These are phyloP conservation scores for Macrochelys suwanniensis DNA, from an alignment of 2,797 vertebrate species.

Conservation along the genomic window DNA sequence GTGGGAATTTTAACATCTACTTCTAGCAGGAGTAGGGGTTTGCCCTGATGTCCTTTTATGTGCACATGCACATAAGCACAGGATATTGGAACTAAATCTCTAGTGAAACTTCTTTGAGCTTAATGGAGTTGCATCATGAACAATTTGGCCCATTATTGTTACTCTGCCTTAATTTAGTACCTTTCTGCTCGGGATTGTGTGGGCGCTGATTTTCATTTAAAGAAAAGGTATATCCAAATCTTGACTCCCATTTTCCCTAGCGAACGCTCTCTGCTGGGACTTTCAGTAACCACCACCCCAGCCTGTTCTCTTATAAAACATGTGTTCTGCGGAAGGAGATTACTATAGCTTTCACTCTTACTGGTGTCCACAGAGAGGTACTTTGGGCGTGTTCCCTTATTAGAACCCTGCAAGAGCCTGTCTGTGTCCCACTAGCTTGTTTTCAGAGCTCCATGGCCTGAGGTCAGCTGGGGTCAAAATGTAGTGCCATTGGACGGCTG, in stretches of 20 bases:
- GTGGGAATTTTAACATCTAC: neutral
- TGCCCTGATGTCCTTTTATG: neutral
- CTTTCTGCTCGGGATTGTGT: neutral
- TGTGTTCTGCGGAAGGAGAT: neutral
- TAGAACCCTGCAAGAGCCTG: neutral
- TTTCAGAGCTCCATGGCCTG: neutral
- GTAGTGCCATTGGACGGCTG: neutral
- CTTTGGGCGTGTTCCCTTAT: neutral
- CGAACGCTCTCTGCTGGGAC: neutral
- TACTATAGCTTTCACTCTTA: neutral
- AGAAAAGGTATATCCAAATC: neutral
- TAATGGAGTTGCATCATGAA: neutral
- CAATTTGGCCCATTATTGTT: neutral
- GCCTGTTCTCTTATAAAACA: neutral
- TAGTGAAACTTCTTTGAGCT: neutral
- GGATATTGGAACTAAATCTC: neutral
- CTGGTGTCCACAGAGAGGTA: neutral
- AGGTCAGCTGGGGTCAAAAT: neutral
- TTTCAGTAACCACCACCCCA: neutral
- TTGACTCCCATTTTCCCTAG: neutral
- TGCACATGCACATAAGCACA: neutral
- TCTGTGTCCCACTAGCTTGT: neutral
- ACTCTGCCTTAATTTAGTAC: neutral
- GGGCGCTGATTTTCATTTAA: neutral
- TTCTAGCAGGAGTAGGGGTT: neutral